These are phyloP conservation scores for Oreochromis tanganicae DNA, from an alignment of 2,113 vertebrate species.

Conservation along the genomic window DNA sequence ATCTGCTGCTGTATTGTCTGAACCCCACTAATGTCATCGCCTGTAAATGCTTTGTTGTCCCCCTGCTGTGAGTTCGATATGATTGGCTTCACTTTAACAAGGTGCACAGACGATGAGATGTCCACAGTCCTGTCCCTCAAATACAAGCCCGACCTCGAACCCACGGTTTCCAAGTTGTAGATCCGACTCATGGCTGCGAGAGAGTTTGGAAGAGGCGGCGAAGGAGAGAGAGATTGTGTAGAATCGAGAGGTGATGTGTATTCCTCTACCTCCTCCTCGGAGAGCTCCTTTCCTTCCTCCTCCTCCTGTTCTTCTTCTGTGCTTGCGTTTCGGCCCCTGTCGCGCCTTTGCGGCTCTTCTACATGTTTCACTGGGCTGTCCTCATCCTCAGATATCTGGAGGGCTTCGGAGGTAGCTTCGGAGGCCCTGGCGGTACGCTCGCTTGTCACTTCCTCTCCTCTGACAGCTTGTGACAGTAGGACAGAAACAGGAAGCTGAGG, in stretches of 20 bases:
- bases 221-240: conserved; percentile 25
- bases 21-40: conserved; percentile 29
- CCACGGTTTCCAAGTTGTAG: conserved; percentile 67
- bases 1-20: conserved; percentile 52
- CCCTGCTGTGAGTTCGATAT: conserved; percentile 26
- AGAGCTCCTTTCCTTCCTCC: conserved; percentile 19
- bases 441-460: conserved; percentile 52
- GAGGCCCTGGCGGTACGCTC: not conserved
- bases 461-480: conserved; percentile 20
- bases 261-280: conserved; percentile 23
- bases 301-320: conserved; percentile 29
- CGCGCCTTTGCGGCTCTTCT: conserved; percentile 15
- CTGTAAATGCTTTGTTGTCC: conserved; percentile 3
- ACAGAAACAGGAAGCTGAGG: conserved; percentile 74
- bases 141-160: conserved; percentile 60
- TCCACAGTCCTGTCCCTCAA: conserved; percentile 57
- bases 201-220: conserved; percentile 48
- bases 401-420: not conserved
- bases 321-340: not conserved
- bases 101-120: conserved; percentile 44
- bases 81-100: conserved; percentile 57
- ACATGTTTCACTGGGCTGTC: conserved; percentile 26
- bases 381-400: conserved; percentile 24
- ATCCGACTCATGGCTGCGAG: conserved; percentile 70
- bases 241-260: conserved; percentile 26